These are phyloP conservation scores for Argopecten irradians DNA, from an alignment of 1,140 invertebrate species.

Conservation along the genomic window DNA sequence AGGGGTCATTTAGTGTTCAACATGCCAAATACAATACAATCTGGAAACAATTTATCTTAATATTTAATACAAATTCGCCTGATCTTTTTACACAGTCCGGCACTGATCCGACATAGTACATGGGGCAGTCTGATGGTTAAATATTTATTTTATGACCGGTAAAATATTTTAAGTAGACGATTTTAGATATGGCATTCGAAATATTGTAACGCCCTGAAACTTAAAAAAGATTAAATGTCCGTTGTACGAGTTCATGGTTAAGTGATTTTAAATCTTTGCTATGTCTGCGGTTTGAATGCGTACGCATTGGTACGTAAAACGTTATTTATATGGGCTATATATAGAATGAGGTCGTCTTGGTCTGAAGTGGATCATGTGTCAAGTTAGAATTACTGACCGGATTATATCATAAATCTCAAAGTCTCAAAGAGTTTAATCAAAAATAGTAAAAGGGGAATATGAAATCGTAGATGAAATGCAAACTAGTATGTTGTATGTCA, in stretches of 20 bases:
- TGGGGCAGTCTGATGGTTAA: not conserved
- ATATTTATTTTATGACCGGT: not conserved
- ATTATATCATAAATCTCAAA: no score
- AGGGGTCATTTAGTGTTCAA: constrained; percentile 12
- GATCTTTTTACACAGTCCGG: not conserved
- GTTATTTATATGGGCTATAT: not conserved
- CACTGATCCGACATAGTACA: not conserved
- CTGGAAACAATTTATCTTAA: not conserved
- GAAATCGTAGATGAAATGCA: no score
- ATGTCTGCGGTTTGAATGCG: not conserved
- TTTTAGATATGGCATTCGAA: not conserved
- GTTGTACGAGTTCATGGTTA: not conserved
- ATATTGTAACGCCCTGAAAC: not conserved
- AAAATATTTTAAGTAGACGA: constrained; percentile 2
- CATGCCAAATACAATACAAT: not conserved
- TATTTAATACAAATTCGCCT: not conserved
- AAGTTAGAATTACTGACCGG: no score
- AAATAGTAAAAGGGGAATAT: no score
- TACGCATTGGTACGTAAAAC: not conserved
- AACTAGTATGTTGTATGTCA: no score
- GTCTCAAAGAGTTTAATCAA: no score
- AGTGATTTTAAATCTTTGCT: not conserved
- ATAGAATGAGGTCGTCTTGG: not conserved
- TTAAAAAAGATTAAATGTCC: not conserved
- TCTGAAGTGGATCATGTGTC: not conserved